Conservation (phyloP, 2,797 vertebrate genomes). For the Sebastes baramenuke region DNA sequence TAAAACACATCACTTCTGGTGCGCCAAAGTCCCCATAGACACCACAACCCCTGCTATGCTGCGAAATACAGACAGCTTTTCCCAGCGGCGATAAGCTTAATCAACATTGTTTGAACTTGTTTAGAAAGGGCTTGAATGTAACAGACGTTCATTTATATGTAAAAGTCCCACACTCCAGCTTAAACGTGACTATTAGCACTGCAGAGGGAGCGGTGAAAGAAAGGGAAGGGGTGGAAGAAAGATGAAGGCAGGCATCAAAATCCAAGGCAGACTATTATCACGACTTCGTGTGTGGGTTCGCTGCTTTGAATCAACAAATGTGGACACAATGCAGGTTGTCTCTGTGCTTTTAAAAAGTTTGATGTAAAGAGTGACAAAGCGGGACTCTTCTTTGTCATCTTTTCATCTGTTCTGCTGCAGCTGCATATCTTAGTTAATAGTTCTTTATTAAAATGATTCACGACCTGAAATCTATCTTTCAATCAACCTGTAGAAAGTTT, state of each 20-base stretch:
- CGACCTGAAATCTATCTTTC: background rate
- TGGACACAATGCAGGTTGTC: constrained; percentile 4
- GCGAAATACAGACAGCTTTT: background rate
- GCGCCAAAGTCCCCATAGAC: background rate
- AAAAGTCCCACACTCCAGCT: background rate
- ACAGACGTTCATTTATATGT: background rate
- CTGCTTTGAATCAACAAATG: constrained; percentile 2
- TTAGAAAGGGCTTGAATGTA: background rate
- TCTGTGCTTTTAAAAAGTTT: background rate
- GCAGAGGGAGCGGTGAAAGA: background rate
- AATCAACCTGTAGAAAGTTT: background rate
- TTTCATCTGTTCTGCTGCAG: background rate
- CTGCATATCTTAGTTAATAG: background rate
- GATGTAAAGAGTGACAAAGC: background rate
- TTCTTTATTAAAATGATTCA: background rate
- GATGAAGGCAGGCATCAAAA: constrained; percentile 1
- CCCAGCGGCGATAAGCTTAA: background rate
- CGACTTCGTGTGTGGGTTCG: background rate
- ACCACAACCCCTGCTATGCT: background rate
- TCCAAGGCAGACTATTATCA: constrained; percentile 6
- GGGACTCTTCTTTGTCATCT: background rate
- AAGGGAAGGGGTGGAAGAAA: background rate
- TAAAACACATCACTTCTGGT: background rate
- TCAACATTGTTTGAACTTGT: background rate
- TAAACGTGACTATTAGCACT: background rate